These are phyloP conservation scores for Scomber colias DNA, from an alignment of 2,113 vertebrate genomes.

Conservation along the genomic window DNA sequence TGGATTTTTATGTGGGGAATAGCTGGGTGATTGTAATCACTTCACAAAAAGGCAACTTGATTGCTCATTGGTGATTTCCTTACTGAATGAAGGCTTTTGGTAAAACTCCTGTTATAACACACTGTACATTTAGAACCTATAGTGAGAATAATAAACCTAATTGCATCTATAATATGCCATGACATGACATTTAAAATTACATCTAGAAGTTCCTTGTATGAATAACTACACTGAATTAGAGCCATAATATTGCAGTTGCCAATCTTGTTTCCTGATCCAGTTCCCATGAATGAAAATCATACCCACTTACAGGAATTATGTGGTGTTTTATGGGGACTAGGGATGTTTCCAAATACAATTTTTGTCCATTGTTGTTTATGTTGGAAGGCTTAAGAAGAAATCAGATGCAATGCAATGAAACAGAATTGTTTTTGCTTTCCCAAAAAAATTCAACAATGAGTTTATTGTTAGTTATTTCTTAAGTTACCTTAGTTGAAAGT, in stretches of 20 bases:
- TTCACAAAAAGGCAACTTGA: conserved; percentile 22
- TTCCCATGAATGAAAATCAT: conserved; percentile 21
- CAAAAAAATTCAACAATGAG: no score
- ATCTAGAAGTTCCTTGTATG: background rate
- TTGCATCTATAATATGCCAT: conserved; percentile 17
- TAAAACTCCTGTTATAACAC: background rate
- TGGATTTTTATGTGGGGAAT: conserved; percentile 22
- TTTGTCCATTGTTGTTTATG: background rate
- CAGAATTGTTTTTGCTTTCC: no score
- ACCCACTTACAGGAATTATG: conserved; percentile 26
- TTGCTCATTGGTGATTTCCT: conserved; percentile 16
- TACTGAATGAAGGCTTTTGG: background rate
- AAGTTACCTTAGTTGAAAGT: background rate
- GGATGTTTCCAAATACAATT: conserved; percentile 18
- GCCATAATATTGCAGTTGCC: conserved; percentile 24
- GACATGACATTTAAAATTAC: conserved; percentile 25
- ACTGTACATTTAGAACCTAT: conserved; percentile 21
- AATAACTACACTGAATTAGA: conserved; percentile 26
- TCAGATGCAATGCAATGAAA: no score
- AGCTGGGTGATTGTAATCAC: conserved; percentile 29
- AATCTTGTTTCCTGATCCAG: conserved; percentile 36
- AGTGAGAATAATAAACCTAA: conserved; percentile 16
- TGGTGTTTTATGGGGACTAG: conserved; percentile 22
- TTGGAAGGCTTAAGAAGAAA: background rate
- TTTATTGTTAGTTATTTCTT: background rate